Base-by-base conservation (phyloP, 1,140 invertebrate genomes). In the Zaprionus inermis region DNA sequence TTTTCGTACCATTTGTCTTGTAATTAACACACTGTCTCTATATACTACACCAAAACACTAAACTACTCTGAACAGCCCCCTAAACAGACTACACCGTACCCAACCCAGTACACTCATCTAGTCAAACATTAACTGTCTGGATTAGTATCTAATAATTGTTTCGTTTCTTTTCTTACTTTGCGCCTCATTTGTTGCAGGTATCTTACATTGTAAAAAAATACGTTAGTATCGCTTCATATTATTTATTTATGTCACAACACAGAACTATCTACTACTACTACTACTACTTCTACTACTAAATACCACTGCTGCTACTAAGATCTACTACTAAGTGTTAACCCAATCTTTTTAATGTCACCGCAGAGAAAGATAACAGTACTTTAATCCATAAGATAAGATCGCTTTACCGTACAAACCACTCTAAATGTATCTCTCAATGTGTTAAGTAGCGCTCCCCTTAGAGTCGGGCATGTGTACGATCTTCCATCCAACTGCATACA, bases 191-290 rank as follows among this genome's bases (percentile, higher is more conserved):
- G 81, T 88, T 88, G 76, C 89, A 91, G 89, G 89, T 91, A 85
- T 91, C 81, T 91, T 91, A 91, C 85, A 91, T 91, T 91, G 89
- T 91, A 91, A 91, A 91, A 91, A 91, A 86, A 91, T 91, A 91
- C 89, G 89, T 91, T 91, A 91, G 89, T 91, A 91, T 91, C 86
- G 81, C 89, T 90, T 90, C 85, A 90, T 90, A 76, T 70, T 89
- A 49, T 89, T 88, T 77, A 66, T 69, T 88, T 88, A 44, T 44
- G 22, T 65, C 79, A 79, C 82, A 61, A 78, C 73, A 66, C 38
- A 71, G 36, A 34, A 61, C 44, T 20, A 36, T 52, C 16, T 18
- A 68, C 56, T 57, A 65, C 56, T 28, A 44, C 64, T 72, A 66
- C 69, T 72, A 18, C 24, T 18, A 71, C 60, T 63, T 32, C 51